Conservation (phyloP, 1,140 invertebrate species). For the Brachionus plicatilis region DNA sequence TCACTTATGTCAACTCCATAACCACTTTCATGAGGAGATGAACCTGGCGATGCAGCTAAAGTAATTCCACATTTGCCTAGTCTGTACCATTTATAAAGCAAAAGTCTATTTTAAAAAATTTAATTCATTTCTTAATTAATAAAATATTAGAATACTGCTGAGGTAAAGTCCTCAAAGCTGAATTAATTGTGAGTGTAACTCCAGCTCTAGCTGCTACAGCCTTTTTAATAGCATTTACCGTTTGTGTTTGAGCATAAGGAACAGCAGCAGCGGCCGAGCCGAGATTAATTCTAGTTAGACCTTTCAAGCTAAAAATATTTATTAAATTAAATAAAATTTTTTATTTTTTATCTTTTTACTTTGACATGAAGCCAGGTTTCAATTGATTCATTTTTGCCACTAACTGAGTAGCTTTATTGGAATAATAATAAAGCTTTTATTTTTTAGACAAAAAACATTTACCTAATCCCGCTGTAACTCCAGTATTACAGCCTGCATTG, state of each 20-base stretch:
- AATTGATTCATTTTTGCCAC: conserved; percentile 12
- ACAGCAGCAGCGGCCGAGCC: not conserved
- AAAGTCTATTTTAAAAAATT: not conserved
- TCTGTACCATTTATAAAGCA: conserved; percentile 1
- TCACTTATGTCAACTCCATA: conserved; percentile 18
- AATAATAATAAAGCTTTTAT: not conserved
- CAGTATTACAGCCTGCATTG: not conserved
- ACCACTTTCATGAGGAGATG: conserved; percentile 19
- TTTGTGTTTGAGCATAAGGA: conserved; percentile 10
- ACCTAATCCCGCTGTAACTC: not conserved
- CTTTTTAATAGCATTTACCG: not conserved
- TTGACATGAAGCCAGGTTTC: conserved; percentile 3
- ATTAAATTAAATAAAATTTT: not conserved
- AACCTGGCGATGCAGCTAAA: not conserved
- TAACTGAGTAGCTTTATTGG: not conserved
- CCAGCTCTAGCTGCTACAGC: not conserved
- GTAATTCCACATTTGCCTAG: not conserved
- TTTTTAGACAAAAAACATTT: not conserved
- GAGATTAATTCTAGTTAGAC: not conserved
- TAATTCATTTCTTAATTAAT: not conserved
- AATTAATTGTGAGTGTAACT: not conserved
- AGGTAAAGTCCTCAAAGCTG: not conserved
- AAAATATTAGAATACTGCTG: conserved; percentile 17
- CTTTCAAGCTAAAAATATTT: not conserved
- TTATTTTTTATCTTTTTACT: not conserved